A percentile compares a stretch with the other conserved stretches of the same genome.
phyloP scores from a whole-genome alignment of 1,140 invertebrate genomes.

The Diploscapter pachys region DNA sequence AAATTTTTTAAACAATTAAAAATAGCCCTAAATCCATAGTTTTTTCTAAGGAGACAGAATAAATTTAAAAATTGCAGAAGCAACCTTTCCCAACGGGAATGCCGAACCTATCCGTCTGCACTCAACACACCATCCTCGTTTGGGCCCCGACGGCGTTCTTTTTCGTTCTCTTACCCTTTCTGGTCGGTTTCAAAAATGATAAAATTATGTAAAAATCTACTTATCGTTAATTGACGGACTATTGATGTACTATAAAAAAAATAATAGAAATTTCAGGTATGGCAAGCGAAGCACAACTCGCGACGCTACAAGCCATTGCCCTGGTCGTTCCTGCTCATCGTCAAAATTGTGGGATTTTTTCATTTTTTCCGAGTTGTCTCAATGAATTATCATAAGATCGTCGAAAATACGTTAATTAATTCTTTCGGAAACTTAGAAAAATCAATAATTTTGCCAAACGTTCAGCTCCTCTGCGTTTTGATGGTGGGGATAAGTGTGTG shows the following conservation, averaged over 20 bases:
- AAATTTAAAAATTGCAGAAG: neutral
- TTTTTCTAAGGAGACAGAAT: too few relatives aligned
- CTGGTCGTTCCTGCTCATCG: slow-evolving; percentile 13
- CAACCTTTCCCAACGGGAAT: slow-evolving; percentile 25
- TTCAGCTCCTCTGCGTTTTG: slow-evolving; percentile 13
- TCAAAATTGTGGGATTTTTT: slow-evolving; percentile 23
- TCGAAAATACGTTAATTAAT: slow-evolving; percentile 8
- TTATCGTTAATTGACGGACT: too few relatives aligned
- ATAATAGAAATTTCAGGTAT: too few relatives aligned
- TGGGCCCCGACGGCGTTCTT: slow-evolving; percentile 82
- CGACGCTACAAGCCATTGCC: slow-evolving; percentile 9
- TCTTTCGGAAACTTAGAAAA: neutral
- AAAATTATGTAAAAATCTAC: too few relatives aligned
- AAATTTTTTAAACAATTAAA: too few relatives aligned
- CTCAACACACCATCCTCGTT: slow-evolving; percentile 79
- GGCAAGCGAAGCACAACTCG: slow-evolving; percentile 11
- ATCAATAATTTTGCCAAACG: too few relatives aligned
- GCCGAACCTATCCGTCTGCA: slow-evolving; percentile 79
- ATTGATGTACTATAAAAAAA: too few relatives aligned
- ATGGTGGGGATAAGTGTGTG: neutral
- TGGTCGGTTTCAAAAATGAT: neutral
- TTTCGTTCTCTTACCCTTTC: slow-evolving; percentile 70
- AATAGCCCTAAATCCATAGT: too few relatives aligned
- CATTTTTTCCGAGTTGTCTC: neutral
- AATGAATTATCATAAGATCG: slow-evolving; percentile 4